Percentiles rank a stretch among this genome's conserved stretches.
phyloP scores from a whole-genome alignment of 2,113 vertebrate genomes.

The Vimba vimba region DNA sequence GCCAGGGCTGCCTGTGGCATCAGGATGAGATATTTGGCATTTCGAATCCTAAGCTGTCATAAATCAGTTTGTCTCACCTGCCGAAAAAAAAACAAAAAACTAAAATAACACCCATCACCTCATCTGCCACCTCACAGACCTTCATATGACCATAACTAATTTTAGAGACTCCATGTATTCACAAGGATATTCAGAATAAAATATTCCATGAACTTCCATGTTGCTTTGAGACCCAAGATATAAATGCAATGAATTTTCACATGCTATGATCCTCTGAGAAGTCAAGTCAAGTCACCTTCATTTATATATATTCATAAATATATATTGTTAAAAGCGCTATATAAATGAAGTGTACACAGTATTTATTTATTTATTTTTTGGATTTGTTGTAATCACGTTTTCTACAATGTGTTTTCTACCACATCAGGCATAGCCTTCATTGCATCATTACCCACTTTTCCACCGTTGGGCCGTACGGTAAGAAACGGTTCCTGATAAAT shows the following conservation, averaged over 20 bases:
- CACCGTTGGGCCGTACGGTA: no score
- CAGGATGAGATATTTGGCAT: constrained; percentile 35
- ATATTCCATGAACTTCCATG: background rate
- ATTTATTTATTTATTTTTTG: no score
- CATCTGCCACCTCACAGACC: background rate
- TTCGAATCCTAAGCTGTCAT: constrained; percentile 34
- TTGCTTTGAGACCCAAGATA: background rate
- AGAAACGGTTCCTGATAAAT: no score
- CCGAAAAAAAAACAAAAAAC: background rate
- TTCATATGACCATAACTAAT: background rate
- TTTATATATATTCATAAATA: no score
- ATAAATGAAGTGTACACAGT: no score
- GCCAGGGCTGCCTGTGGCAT: constrained; percentile 23
- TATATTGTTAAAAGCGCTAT: no score
- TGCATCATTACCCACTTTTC: background rate
- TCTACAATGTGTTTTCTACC: background rate
- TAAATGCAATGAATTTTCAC: background rate
- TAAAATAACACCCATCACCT: constrained; percentile 12
- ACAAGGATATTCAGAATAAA: constrained; percentile 6
- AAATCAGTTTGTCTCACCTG: constrained; percentile 26
- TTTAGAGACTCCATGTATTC: background rate
- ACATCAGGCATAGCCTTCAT: background rate
- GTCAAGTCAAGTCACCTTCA: no score
- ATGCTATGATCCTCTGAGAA: background rate
- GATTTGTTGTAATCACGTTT: background rate